Percentiles rank a stretch among this genome's conserved stretches.
These are phyloP conservation scores for Gymnocypris eckloni DNA, from an alignment of 2,797 vertebrate species.

Conservation along the genomic window DNA sequence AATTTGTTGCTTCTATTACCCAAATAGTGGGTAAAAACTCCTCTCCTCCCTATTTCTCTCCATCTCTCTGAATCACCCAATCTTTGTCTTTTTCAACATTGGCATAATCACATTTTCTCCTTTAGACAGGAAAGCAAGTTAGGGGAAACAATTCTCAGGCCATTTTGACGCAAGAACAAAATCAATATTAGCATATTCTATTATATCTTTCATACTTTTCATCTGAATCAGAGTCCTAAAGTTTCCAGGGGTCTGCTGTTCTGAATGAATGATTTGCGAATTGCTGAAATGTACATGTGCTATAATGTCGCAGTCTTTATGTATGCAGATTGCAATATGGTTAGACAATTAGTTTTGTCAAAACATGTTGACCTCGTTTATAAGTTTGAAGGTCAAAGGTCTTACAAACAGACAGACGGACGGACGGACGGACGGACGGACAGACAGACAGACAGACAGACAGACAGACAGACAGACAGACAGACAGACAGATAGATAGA, in stretches of 20 bases:
- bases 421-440: no score
- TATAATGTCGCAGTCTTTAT: neutral
- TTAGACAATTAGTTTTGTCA: neutral
- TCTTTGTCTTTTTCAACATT: neutral
- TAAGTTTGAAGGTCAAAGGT: neutral
- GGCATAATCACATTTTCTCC: neutral
- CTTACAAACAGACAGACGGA: neutral
- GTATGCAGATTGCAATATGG: neutral
- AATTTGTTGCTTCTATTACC: conserved; percentile 49
- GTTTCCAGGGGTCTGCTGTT: conserved; percentile 6
- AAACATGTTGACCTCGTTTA: neutral
- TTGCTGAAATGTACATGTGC: neutral
- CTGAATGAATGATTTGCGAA: neutral
- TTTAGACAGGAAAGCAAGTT: conserved; percentile 2
- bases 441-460: no score
- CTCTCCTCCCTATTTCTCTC: conserved; percentile 2
- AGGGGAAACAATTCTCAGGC: neutral
- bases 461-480: no score
- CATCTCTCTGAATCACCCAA: neutral
- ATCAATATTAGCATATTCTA: neutral
- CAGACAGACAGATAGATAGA: no score
- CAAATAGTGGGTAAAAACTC: conserved; percentile 21
- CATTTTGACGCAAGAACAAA: neutral
- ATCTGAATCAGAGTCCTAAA: neutral
- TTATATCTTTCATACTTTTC: neutral